Conservation (phyloP, 2,888 invertebrate species). For the Agriopis aurantiaria region DNA sequence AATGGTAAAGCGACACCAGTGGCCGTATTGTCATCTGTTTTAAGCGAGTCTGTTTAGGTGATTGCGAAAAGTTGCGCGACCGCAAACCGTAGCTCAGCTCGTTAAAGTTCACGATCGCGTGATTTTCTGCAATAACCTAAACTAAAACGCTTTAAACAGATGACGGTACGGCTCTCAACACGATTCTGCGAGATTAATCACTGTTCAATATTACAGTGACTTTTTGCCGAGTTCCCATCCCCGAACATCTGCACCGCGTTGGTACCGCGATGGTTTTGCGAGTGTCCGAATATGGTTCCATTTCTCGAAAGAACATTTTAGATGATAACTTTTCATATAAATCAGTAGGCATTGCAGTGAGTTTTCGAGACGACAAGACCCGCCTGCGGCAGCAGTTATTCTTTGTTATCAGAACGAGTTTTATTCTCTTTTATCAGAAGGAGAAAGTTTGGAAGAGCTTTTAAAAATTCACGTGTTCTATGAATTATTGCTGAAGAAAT, state of each 20-base stretch:
- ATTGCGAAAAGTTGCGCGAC: too few species aligned
- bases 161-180: too few species aligned
- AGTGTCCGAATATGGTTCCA: constrained; percentile 68
- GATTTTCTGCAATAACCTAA: too few species aligned
- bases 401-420: constrained; percentile 65
- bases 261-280: constrained; percentile 56
- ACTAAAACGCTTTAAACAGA: too few species aligned
- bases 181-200: background rate
- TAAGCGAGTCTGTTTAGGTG: too few species aligned
- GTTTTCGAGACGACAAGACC: constrained; percentile 30
- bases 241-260: constrained; percentile 41
- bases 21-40: too few species aligned
- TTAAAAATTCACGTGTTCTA: constrained; percentile 57
- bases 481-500: constrained; percentile 3
- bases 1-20: too few species aligned
- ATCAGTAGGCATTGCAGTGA: constrained; percentile 73
- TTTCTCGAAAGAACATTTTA: constrained; percentile 63
- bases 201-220: constrained; percentile 1
- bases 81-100: too few species aligned
- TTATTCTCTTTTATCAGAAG: constrained; percentile 30
- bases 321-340: constrained; percentile 78
- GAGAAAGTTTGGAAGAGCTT: constrained; percentile 63
- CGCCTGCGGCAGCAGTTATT: constrained; percentile 57
- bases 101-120: too few species aligned
- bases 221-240: constrained; percentile 41